Base-by-base conservation (phyloP, 2,113 vertebrate genomes). In the Hippocampus zosterae region DNA sequence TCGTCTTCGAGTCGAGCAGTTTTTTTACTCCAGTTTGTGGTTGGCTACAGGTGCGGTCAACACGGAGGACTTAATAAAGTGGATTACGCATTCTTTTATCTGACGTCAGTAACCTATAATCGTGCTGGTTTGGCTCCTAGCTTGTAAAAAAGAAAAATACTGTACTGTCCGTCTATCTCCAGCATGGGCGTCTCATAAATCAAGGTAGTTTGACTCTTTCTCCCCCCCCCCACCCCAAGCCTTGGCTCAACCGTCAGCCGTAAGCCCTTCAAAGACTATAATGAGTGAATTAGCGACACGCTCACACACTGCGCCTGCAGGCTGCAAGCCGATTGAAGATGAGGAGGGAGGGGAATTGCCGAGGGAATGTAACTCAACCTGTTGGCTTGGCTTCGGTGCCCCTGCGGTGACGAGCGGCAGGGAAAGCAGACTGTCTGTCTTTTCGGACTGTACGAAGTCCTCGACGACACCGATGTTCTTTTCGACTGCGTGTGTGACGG, bases 341-440 rank as follows among this genome's bases (percentile, higher is more conserved):
- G 66, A 68, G 64, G 74, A 64, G 74, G 87, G 82, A 79, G 85
- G 77, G 71, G 73, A 85, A 71, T 75, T 44, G 69, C 70, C 23
- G 13, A n/a, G 75, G 72, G 89, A 93, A 93, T 92, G 92, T 44
- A 62, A 84, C 85, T 75, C 46, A 80, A 90, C 92, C 89, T 84
- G 92, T 92, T 86, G 65, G 79, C 68, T 77, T 75, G 69, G 85
- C 83, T 85, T 74, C 72, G 77, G 78, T 82, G 71, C 65, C 72
- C 75, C 15, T 37, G 66, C 74, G 65, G 78, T 80, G 21, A 70
- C 78, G 25, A 76, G 69, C 42, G 71, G 76, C 82, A 71, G 74
- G 72, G 12, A 44, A 55, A 67, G 53, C 67, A 53, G 42, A 4
- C 63, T 18, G 41, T 25, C 37, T 42, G 37, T 15, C 41, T 64